Conservation (phyloP, 2,888 invertebrate species). For the Trypoxylon attenuatum region DNA sequence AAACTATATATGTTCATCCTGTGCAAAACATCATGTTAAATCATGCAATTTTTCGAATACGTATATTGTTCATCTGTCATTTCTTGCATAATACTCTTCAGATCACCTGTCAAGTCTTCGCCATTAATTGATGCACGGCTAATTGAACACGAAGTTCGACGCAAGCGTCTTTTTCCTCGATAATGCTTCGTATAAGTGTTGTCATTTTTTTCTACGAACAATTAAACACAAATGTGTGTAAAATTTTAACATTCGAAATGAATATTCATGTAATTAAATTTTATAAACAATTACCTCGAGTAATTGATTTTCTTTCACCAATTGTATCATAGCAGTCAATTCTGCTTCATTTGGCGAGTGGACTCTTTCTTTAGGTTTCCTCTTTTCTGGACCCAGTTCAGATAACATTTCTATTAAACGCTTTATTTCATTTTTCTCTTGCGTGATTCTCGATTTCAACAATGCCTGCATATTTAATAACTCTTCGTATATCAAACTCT, state of each 20-base stretch:
- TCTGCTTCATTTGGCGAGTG: constrained; percentile 76
- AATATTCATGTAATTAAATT: neutral
- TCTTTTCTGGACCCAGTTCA: constrained; percentile 59
- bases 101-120: constrained; percentile 46
- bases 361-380: constrained; percentile 57
- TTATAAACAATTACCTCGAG: constrained; percentile 75
- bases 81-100: constrained; percentile 21
- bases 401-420: constrained; percentile 74
- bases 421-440: constrained; percentile 84
- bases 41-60: constrained; percentile 30
- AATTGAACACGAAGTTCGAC: constrained; percentile 83
- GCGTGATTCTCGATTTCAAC: constrained; percentile 82
- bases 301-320: constrained; percentile 80
- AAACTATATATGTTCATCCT: constrained; percentile 55
- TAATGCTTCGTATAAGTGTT: constrained; percentile 81
- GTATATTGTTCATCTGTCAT: constrained; percentile 17
- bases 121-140: constrained; percentile 76
- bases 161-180: constrained; percentile 83
- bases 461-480: constrained; percentile 81
- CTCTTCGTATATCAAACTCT: constrained; percentile 74
- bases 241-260: neutral
- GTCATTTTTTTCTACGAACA: constrained; percentile 78
- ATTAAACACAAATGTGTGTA: neutral
- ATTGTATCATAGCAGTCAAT: constrained; percentile 75
- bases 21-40: constrained; percentile 53